Evolutionary conservation across 1,140 invertebrate species (phyloP).

Genomic region (Cotesia chilonis): DNA sequence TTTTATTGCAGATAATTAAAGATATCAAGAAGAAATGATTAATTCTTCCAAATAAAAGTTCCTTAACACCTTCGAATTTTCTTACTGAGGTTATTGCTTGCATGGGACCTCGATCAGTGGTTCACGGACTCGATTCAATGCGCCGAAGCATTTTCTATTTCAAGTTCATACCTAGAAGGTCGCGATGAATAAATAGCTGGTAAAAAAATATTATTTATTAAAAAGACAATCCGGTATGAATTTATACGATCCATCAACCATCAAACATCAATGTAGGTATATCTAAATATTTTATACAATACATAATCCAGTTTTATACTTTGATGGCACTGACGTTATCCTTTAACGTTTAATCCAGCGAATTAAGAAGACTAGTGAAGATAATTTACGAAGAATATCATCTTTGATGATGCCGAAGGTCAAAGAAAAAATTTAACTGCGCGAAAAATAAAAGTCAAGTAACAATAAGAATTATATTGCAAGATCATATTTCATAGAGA

Average conservation of each 20-base stretch:
- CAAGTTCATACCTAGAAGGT: conserved; percentile 18
- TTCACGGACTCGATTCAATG: conserved; percentile 9
- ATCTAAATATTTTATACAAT: background rate
- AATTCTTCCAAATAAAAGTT: too few species aligned
- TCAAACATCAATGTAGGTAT: too few species aligned
- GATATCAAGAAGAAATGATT: too few species aligned
- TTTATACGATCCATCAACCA: too few species aligned
- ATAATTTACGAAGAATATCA: background rate
- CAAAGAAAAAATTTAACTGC: background rate
- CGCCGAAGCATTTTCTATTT: conserved; percentile 17
- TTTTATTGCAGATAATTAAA: too few species aligned
- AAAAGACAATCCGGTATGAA: background rate
- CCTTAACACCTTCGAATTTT: background rate
- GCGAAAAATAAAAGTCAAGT: background rate
- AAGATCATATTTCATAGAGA: conserved; percentile 9
- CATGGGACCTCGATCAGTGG: background rate
- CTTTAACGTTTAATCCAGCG: background rate
- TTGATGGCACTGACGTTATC: conserved; percentile 1
- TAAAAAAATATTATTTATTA: background rate
- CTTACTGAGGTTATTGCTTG: background rate
- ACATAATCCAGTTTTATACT: background rate
- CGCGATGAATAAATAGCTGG: background rate
- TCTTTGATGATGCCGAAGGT: conserved; percentile 24
- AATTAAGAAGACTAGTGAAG: too few species aligned
- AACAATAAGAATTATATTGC: conserved; percentile 1